phyloP scores from a whole-genome alignment of 2,113 vertebrate genomes.

The pig (Sus scrofa) region DNA sequence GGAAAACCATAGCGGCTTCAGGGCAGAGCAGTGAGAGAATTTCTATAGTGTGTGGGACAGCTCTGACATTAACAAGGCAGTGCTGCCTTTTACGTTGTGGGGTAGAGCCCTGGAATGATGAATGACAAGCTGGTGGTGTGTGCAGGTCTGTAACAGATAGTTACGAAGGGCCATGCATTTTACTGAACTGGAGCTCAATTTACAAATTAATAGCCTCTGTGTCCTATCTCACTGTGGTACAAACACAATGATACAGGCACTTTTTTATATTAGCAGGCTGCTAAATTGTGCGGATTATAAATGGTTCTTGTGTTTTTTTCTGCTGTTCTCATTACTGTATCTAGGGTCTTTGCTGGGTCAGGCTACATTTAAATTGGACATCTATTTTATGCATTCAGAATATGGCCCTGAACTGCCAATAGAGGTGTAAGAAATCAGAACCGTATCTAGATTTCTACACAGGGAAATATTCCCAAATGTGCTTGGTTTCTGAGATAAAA shows the following conservation, averaged over 20 bases:
- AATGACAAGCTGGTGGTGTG: background rate
- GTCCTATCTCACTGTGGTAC: slow-evolving; percentile 13
- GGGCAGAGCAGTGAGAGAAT: slow-evolving; percentile 33
- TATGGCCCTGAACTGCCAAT: background rate
- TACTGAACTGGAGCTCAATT: slow-evolving; percentile 60
- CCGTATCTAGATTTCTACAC: background rate
- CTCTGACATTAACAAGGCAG: background rate
- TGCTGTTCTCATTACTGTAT: slow-evolving; percentile 35
- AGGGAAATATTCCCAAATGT: background rate
- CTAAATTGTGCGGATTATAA: slow-evolving; percentile 47
- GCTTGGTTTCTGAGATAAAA: slow-evolving; percentile 41
- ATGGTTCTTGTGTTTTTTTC: slow-evolving; percentile 29
- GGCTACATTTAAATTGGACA: slow-evolving; percentile 60
- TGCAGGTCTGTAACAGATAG: slow-evolving; percentile 18
- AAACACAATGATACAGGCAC: slow-evolving; percentile 5
- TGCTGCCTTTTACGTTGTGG: slow-evolving; percentile 26
- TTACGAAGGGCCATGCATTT: slow-evolving; percentile 2
- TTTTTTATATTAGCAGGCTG: slow-evolving; percentile 52
- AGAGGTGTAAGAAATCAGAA: background rate
- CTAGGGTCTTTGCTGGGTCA: slow-evolving; percentile 52
- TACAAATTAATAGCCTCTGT: slow-evolving; percentile 57
- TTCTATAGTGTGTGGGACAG: background rate
- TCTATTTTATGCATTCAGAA: slow-evolving; percentile 29
- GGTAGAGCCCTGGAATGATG: background rate
- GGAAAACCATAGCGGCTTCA: slow-evolving; percentile 15